Percentiles rank a stretch among this genome's conserved stretches.
phyloP scores from a whole-genome alignment of 2,888 invertebrate genomes.

The Eristalis arbustorum region DNA sequence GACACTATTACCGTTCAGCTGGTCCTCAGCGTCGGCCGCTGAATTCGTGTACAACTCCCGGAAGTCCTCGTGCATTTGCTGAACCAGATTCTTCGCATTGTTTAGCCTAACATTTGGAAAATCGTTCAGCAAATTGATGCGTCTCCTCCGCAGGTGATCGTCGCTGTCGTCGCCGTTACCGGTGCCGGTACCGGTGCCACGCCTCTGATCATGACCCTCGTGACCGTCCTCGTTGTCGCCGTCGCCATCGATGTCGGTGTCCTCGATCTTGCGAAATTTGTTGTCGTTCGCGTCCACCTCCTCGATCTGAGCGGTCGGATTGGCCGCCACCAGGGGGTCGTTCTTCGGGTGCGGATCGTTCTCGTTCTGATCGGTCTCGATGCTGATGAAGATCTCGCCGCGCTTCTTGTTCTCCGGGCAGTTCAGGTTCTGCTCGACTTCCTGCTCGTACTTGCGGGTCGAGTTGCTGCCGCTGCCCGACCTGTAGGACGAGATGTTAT shows the following conservation, averaged over 20 bases:
- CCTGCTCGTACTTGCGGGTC: conserved; percentile 39
- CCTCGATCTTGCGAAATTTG: conserved; percentile 77
- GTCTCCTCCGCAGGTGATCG: conserved; percentile 42
- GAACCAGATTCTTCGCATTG: conserved; percentile 78
- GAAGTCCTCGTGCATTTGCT: conserved; percentile 76
- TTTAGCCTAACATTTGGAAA: conserved; percentile 77
- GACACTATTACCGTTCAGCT: conserved; percentile 35
- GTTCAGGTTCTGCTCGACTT: conserved; percentile 50
- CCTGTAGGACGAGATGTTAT: conserved; percentile 51
- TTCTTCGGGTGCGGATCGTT: conserved; percentile 64
- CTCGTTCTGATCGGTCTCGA: conserved; percentile 78
- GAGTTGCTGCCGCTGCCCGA: conserved; percentile 35
- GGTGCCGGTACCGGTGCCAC: no score
- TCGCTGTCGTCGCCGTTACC: conserved; percentile 49
- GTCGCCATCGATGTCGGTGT: conserved; percentile 75
- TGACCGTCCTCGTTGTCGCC: conserved; percentile 74
- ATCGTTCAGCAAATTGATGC: conserved; percentile 57
- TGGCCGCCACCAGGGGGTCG: conserved; percentile 71
- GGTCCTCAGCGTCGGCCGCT: conserved; percentile 29
- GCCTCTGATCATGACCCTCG: conserved; percentile 38
- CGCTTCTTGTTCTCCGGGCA: conserved; percentile 73
- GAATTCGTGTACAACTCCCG: conserved; percentile 74
- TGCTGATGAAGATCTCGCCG: conserved; percentile 78
- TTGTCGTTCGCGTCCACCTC: conserved; percentile 77
- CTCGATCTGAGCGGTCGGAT: conserved; percentile 76